Evolutionary conservation across 2,888 invertebrate genomes (phyloP).

Genomic region (Rutpela maculata): DNA sequence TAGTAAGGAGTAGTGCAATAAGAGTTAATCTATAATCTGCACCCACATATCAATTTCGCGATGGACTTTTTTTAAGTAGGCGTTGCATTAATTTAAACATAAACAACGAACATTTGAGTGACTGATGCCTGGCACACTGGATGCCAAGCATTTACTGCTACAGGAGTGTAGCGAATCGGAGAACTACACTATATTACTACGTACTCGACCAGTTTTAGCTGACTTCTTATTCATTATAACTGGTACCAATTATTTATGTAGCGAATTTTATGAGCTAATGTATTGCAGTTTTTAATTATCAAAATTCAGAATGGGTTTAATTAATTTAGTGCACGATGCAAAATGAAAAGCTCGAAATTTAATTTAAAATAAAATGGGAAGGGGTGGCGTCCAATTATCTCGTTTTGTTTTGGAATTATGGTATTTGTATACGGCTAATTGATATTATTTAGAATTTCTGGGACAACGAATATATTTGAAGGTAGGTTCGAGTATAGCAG

Average conservation of each 20-base stretch:
- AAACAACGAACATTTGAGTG: slow-evolving; percentile 62
- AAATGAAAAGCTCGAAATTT: slow-evolving; percentile 31
- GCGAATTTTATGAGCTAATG: slow-evolving; percentile 47
- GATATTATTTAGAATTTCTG: too few species aligned
- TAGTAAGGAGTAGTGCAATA: slow-evolving; percentile 38
- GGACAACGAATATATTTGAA: too few species aligned
- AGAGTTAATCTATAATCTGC: slow-evolving; percentile 57
- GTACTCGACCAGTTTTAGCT: slow-evolving; percentile 32
- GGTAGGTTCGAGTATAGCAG: too few species aligned
- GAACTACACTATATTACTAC: slow-evolving; percentile 56
- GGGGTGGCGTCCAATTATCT: neutral
- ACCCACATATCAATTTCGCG: slow-evolving; percentile 55
- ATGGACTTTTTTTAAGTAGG: slow-evolving; percentile 53
- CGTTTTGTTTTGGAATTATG: neutral
- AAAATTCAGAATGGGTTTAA: slow-evolving; percentile 44
- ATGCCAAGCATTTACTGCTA: slow-evolving; percentile 59
- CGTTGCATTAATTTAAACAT: slow-evolving; percentile 66
- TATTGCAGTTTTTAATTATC: slow-evolving; percentile 50
- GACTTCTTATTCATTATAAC: slow-evolving; percentile 38
- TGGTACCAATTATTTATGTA: slow-evolving; percentile 44
- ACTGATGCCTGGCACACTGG: slow-evolving; percentile 56
- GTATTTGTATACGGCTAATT: too few species aligned
- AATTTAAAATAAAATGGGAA: slow-evolving; percentile 28
- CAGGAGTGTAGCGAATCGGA: slow-evolving; percentile 67
- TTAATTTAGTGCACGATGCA: slow-evolving; percentile 37